Base-by-base conservation (phyloP, 2,797 vertebrate genomes). In the Danio tinwini region DNA sequence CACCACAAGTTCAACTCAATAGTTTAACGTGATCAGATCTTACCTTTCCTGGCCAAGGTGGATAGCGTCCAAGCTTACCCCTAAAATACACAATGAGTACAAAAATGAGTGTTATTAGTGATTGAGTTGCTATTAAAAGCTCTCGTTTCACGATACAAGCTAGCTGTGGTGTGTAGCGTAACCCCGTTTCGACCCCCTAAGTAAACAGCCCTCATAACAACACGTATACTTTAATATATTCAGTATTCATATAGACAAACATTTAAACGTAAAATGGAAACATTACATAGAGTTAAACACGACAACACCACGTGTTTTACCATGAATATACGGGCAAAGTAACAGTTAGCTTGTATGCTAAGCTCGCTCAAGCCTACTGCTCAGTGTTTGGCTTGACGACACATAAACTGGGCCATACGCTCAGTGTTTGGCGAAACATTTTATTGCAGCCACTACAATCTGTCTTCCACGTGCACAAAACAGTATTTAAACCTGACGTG, bases 21-120 rank as follows among this genome's bases (percentile, higher is more conserved):
- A 14, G 13, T 1, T 80, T 64, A 7, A 49, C 19, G 52, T 16
- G 39, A 52, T 62, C 5, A 21, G 6, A 59, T 74, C 92, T 95
- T 85, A 98, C 98, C 96, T 99, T 99, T 88, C 98, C 98, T 0
- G 98, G 98, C 98, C 98, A 99, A 75, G 98, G 98, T 87, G 98
- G 98, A 84, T 99, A 99, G 42, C 98, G 93, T 58, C 98, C 98
- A 49, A 99, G 93, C 88, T 99, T 99, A 19, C 98, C 97, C 98
- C 98, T 99, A 81, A 65, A 93, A 90, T 3, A 79, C 9, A 74
- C 7, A n/a, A 56, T 6, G 29, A 40, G 14, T 42, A 0, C 3
- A 11, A 10, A 62, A 5, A 19, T 50, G 12, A 52, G 17, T 21
- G 6, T 67, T 67, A 16, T 42, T 21, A 40, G 70, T 29, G 17